These are phyloP conservation scores for Bovichtus variegatus DNA, from an alignment of 2,797 vertebrate species.

Conservation along the genomic window DNA sequence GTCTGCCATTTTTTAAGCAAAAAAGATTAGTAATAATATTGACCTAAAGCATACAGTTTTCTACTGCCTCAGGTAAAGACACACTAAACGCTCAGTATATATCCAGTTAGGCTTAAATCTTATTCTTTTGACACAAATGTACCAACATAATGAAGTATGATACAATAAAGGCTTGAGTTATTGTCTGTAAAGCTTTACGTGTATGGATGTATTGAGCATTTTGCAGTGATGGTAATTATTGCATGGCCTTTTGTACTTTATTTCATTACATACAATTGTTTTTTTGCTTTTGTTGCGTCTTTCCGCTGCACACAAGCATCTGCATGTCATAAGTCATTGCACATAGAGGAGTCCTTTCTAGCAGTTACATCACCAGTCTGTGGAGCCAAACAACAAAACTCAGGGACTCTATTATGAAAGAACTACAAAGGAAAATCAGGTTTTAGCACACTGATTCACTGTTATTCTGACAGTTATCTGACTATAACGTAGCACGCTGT, in stretches of 20 bases:
- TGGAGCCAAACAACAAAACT: background rate
- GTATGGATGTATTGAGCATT: background rate
- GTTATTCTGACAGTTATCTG: background rate
- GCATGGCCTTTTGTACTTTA: background rate
- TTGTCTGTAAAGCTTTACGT: background rate
- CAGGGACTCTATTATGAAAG: background rate
- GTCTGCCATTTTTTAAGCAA: background rate
- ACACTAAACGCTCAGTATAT: background rate
- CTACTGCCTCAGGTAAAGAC: background rate
- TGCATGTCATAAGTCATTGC: background rate
- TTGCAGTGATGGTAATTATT: background rate
- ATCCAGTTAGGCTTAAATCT: background rate
- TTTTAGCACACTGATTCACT: background rate
- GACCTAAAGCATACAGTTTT: background rate
- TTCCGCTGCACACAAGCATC: background rate
- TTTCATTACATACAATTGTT: background rate
- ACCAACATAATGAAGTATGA: background rate
- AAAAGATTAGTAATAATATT: background rate
- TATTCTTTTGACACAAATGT: background rate
- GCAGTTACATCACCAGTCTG: slow-evolving; percentile 6
- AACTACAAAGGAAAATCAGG: background rate
- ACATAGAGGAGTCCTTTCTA: background rate
- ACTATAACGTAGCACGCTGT: background rate
- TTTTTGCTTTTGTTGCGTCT: background rate
- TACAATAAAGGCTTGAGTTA: background rate